Evolutionary conservation across 2,113 vertebrate genomes (phyloP).

Genomic region (Turdus rufiventris): DNA sequence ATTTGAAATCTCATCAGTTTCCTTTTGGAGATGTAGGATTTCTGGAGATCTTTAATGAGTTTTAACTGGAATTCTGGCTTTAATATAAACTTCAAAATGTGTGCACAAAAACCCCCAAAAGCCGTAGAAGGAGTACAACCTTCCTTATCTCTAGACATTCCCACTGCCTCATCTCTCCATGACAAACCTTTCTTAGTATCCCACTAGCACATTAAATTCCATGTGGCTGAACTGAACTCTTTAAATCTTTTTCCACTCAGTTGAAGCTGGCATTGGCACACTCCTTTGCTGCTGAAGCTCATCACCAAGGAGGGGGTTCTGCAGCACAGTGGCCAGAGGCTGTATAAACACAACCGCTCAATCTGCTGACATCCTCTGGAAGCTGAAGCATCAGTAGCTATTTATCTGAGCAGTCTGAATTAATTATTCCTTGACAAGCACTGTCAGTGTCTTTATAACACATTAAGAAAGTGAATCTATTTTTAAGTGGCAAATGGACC

Average conservation of each 20-base stretch:
- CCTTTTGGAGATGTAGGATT: background rate
- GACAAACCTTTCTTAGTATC: background rate
- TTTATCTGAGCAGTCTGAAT: background rate
- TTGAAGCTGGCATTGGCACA: background rate
- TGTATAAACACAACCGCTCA: background rate
- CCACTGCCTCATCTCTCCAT: background rate
- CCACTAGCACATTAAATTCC: background rate
- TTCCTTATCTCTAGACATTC: background rate
- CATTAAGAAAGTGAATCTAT: background rate
- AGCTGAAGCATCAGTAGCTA: background rate
- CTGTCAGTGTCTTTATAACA: background rate
- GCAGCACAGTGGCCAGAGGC: background rate
- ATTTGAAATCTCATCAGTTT: background rate
- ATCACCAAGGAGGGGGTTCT: fast-evolving
- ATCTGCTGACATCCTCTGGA: background rate
- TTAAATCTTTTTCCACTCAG: background rate
- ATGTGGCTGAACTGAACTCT: background rate
- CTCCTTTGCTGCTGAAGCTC: background rate
- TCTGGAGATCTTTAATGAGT: background rate
- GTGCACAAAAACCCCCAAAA: background rate
- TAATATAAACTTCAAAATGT: background rate
- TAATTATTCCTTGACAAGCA: background rate
- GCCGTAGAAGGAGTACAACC: background rate
- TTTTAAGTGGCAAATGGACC: background rate
- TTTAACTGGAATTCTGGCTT: background rate